These are phyloP conservation scores for Epistrophella euchroma DNA, from an alignment of 2,888 invertebrate species.

Conservation along the genomic window DNA sequence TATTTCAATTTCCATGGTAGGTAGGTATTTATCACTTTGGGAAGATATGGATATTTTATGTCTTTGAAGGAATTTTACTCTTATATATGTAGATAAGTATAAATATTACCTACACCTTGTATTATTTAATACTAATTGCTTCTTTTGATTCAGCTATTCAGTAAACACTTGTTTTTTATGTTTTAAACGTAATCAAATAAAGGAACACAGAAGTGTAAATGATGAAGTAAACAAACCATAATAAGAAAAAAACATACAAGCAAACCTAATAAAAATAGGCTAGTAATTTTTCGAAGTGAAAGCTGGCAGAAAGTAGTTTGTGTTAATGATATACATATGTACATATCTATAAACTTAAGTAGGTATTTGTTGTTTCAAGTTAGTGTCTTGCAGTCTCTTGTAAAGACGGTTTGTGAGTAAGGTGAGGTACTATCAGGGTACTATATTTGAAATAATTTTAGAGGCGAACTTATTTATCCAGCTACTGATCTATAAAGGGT, in stretches of 20 bases:
- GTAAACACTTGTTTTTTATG: constrained; percentile 22
- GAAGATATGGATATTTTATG: constrained; percentile 12
- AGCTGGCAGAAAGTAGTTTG: too few species aligned
- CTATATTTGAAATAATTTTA: too few species aligned
- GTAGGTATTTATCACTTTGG: not conserved
- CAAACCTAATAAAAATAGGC: too few species aligned
- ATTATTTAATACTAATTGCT: constrained; percentile 36
- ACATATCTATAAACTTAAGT: too few species aligned
- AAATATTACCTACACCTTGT: not conserved
- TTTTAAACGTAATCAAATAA: not conserved
- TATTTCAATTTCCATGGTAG: not conserved
- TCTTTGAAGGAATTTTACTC: not conserved
- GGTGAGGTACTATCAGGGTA: too few species aligned
- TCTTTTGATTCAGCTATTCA: constrained; percentile 21
- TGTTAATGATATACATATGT: too few species aligned
- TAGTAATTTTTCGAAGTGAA: too few species aligned
- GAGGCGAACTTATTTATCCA: too few species aligned
- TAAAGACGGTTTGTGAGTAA: too few species aligned
- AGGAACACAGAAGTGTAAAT: constrained; percentile 7
- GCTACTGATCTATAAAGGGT: too few species aligned
- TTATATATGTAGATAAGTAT: not conserved
- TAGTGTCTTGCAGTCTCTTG: too few species aligned
- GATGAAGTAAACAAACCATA: constrained; percentile 18
- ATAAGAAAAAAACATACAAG: not conserved
- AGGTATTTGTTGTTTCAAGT: too few species aligned